Evolutionary conservation across 2,797 vertebrate genomes (phyloP).

Genomic region (Protonibea diacanthus): DNA sequence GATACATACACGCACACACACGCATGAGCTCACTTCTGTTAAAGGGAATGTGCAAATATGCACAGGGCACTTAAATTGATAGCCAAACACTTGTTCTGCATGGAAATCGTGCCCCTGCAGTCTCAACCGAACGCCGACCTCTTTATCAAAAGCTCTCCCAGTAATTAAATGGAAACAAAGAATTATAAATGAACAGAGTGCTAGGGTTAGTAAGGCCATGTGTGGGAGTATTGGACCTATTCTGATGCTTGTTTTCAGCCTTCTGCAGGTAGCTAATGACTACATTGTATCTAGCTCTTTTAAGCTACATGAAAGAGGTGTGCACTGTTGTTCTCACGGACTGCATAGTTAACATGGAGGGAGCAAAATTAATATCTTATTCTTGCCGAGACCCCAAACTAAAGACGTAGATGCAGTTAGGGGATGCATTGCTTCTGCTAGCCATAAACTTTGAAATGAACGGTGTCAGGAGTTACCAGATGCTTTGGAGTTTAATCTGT

Average conservation of each 20-base stretch:
- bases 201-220: constrained; percentile 14
- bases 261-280: constrained; percentile 61
- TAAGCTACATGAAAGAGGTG: constrained; percentile 48
- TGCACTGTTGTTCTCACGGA: constrained; percentile 41
- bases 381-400: constrained; percentile 36
- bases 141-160: constrained; percentile 46
- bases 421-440: constrained; percentile 22
- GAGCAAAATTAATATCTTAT: constrained; percentile 44
- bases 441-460: constrained; percentile 66
- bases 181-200: constrained; percentile 53
- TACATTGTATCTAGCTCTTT: constrained; percentile 48
- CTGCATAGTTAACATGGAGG: constrained; percentile 55
- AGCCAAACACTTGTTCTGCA: constrained; percentile 47
- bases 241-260: constrained; percentile 50
- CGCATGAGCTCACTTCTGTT: background rate
- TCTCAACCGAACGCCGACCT: constrained; percentile 43
- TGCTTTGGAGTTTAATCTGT: constrained; percentile 74
- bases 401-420: constrained; percentile 23
- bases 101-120: constrained; percentile 38
- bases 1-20: background rate
- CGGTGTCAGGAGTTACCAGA: constrained; percentile 42
- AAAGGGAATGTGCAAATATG: constrained; percentile 32
- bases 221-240: constrained; percentile 32
- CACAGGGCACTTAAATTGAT: constrained; percentile 34
- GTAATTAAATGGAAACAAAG: constrained; percentile 68